A percentile compares a stretch with the other conserved stretches of the same genome.
Conservation (phyloP, 2,113 vertebrate species). For the Actinemys pallida region DNA sequence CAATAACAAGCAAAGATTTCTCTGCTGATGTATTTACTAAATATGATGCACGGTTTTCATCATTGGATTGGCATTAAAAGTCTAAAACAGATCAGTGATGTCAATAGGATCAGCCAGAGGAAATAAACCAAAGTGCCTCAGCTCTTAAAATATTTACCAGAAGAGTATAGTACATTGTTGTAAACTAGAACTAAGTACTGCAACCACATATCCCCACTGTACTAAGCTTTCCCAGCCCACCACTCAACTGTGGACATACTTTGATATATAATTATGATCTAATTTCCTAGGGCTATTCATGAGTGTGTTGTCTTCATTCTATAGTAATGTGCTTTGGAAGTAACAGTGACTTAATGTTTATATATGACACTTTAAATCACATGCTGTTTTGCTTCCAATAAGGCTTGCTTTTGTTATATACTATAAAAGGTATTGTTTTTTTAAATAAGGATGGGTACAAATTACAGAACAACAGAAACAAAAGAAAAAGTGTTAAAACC, state of each 20-base stretch:
- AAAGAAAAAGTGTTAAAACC: neutral
- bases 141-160: neutral
- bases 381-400: neutral
- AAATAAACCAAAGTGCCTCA: neutral
- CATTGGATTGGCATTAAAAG: neutral
- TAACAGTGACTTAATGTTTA: neutral
- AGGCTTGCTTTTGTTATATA: neutral
- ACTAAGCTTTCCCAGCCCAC: neutral
- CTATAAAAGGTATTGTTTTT: neutral
- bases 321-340: neutral
- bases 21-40: neutral
- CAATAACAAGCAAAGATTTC: neutral
- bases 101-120: neutral
- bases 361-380: neutral
- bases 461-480: neutral
- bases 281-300: neutral
- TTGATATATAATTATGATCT: neutral
- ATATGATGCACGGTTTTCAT: neutral
- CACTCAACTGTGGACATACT: neutral
- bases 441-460: neutral
- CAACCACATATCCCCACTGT: neutral
- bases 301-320: neutral
- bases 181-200: neutral
- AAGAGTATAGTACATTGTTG: neutral
- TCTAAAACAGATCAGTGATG: neutral